Percentiles rank a stretch among this genome's conserved stretches.
These are phyloP conservation scores for Mungos mungo DNA, from an alignment of 2,113 vertebrate species.

Conservation along the genomic window DNA sequence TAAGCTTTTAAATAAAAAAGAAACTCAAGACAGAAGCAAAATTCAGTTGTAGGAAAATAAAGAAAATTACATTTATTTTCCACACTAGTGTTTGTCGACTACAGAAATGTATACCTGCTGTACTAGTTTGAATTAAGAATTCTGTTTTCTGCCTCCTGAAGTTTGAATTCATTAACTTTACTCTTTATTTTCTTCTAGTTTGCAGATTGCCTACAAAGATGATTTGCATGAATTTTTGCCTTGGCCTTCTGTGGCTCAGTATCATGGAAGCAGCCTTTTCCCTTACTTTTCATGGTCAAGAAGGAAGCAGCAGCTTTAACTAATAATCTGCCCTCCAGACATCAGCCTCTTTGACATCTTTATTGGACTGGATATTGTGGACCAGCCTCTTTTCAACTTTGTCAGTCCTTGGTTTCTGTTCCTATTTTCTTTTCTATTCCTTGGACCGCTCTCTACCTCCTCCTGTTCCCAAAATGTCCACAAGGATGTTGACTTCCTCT, in stretches of 20 bases:
- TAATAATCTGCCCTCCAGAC: background rate
- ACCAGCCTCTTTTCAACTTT: background rate
- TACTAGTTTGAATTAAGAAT: background rate
- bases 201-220: background rate
- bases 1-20: background rate
- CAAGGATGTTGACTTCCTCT: background rate
- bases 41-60: constrained; percentile 48
- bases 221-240: background rate
- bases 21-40: constrained; percentile 41
- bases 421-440: background rate
- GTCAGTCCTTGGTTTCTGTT: background rate
- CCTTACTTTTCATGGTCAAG: background rate
- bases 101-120: background rate
- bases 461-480: background rate
- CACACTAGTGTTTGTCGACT: constrained; percentile 38
- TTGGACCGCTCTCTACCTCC: background rate
- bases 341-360: background rate
- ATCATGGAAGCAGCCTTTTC: background rate
- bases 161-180: background rate
- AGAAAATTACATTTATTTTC: constrained; percentile 50
- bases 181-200: background rate
- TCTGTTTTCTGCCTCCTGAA: constrained; percentile 12
- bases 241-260: background rate
- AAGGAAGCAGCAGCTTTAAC: background rate
- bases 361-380: background rate